Base-by-base conservation (phyloP, 2,888 invertebrate genomes). In the Camptogramma bilineatum region DNA sequence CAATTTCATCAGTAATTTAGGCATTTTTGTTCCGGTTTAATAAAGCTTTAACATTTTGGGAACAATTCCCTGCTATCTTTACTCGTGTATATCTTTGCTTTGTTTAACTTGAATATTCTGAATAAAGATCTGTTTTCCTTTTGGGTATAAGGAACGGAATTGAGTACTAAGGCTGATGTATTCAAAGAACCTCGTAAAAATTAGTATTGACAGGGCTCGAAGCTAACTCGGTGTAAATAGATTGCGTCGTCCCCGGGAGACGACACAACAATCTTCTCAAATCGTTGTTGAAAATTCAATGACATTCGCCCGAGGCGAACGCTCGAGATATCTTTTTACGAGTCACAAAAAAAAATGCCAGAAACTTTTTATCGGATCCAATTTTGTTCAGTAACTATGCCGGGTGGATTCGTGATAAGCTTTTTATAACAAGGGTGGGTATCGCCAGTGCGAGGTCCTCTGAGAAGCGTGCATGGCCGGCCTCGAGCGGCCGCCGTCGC, bases 381-480 rank as follows among this genome's bases (percentile, higher is more conserved):
- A 86, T 87, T 86, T 85, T 81, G 85, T 81, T 81, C 82, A 82
- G 84, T 81, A 83, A 84, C 84, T 83, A 84, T 84, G 78, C 77
- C 79, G 83, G 82, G 82, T 79, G 83, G 83, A 80, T 82, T 77
- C 77, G 73, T 82, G 86, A 87, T 86, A 86, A 87, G 85, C 82
- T 84, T 84, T 85, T 85, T 85, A 84, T 82, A 84, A 81, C 84
- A 75, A 83, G 84, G 82, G 82, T 76, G 77, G 74, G 73, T 75
- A 72, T 61, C 44, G 59, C 52, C 63, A 53, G 54, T 57, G 59
- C 28, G 42, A 57, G 50, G 51, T 53, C 50, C 56, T 59, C 28
- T 52, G 34, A 39, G 63, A 53, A 48, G 62, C 24, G 59, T 54
- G 64, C 55, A 28, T 13, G 16, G 44, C 44, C 44, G 44, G 44